Conservation (phyloP, 2,888 invertebrate genomes). For the Drosophila gaucha region DNA sequence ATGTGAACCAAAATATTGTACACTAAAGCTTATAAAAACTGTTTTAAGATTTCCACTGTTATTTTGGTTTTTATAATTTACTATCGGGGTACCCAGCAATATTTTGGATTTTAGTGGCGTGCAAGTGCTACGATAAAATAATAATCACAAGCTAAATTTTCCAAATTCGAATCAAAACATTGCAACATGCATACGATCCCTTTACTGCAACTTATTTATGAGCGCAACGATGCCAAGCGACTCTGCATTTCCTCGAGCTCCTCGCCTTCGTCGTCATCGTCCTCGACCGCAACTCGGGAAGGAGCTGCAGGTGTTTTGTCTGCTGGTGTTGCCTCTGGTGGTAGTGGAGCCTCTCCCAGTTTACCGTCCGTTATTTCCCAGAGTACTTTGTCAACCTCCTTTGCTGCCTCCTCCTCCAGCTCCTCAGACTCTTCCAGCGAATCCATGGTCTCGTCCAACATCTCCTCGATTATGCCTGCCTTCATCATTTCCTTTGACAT, state of each 20-base stretch:
- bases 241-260: slow-evolving; percentile 97
- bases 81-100: slow-evolving; percentile 8
- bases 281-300: slow-evolving; percentile 69
- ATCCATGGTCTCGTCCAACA: slow-evolving; percentile 99
- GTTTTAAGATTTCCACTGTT: slow-evolving; percentile 27
- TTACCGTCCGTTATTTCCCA: slow-evolving; percentile 97
- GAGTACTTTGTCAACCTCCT: slow-evolving; percentile 95
- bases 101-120: slow-evolving; percentile 26
- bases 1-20: slow-evolving; percentile 41
- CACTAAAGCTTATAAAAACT: slow-evolving; percentile 36
- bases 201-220: slow-evolving; percentile 86
- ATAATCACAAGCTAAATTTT: slow-evolving; percentile 44
- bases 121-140: slow-evolving; percentile 23
- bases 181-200: slow-evolving; percentile 8
- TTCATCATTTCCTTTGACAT: slow-evolving; percentile 99
- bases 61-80: slow-evolving; percentile 46
- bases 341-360: slow-evolving; percentile 95
- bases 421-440: slow-evolving; percentile 96
- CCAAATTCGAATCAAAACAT: slow-evolving; percentile 30
- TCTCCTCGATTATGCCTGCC: slow-evolving; percentile 98
- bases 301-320: slow-evolving; percentile 86
- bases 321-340: slow-evolving; percentile 87
- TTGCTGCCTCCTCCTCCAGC: slow-evolving; percentile 97
- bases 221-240: slow-evolving; percentile 93
- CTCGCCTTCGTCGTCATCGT: slow-evolving; percentile 88